A percentile compares a stretch with the other conserved stretches of the same genome.
Evolutionary conservation across 2,888 invertebrate species (phyloP).

Genomic region (Caenorhabditis parvicauda): DNA sequence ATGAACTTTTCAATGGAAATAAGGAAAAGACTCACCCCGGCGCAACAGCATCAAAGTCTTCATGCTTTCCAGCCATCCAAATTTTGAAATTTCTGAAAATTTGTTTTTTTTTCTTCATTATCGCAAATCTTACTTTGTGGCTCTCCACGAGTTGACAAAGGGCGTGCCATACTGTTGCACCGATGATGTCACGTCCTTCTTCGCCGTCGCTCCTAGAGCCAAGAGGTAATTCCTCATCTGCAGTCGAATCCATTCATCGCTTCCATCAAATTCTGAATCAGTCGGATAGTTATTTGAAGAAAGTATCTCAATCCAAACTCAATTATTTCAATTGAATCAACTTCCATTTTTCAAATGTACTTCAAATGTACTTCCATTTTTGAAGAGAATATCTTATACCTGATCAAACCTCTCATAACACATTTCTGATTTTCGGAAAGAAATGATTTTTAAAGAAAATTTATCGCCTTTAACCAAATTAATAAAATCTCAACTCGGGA

Average conservation of each 20-base stretch:
- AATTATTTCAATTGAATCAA: neutral
- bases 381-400: no score
- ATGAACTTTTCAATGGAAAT: no score
- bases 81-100: constrained; percentile 73
- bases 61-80: constrained; percentile 69
- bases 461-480: no score
- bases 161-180: constrained; percentile 75
- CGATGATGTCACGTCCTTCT: constrained; percentile 27
- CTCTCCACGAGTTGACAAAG: constrained; percentile 81
- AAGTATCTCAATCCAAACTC: neutral
- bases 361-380: neutral
- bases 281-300: constrained; percentile 4
- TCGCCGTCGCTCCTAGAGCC: constrained; percentile 62
- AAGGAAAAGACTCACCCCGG: constrained; percentile 25
- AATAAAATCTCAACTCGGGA: no score
- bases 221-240: constrained; percentile 73
- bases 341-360: neutral
- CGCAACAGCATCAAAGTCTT: constrained; percentile 27
- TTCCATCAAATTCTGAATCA: constrained; percentile 81
- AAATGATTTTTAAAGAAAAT: no score
- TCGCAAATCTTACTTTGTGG: constrained; percentile 70
- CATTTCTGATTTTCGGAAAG: no score
- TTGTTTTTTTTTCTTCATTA: neutral
- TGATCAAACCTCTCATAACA: no score
- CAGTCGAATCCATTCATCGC: constrained; percentile 91